phyloP scores from a whole-genome alignment of 2,113 vertebrate genomes.

The Ochotona curzoniae region DNA sequence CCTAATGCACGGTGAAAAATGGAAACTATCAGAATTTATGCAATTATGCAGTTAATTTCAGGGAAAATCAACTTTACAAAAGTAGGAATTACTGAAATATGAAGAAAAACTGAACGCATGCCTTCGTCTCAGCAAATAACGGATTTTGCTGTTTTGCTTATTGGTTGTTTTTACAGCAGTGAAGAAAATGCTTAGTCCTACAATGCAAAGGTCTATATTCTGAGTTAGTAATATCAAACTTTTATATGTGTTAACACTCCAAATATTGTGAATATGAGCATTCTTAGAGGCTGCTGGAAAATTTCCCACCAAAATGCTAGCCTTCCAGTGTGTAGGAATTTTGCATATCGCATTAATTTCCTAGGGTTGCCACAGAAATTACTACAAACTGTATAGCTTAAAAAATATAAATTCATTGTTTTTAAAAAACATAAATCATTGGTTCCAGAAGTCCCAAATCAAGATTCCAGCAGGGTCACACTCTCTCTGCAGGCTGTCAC shows the following conservation, averaged over 20 bases:
- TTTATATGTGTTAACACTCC: conserved; percentile 65
- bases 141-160: background rate
- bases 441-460: background rate
- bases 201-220: conserved; percentile 51
- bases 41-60: background rate
- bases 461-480: background rate
- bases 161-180: background rate
- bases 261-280: conserved; percentile 71
- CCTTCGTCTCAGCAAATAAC: conserved; percentile 69
- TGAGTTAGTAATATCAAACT: conserved; percentile 33
- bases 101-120: background rate
- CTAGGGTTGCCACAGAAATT: background rate
- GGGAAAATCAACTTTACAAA: background rate
- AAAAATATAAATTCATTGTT: background rate
- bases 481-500: background rate
- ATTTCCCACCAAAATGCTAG: conserved; percentile 34
- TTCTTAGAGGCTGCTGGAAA: conserved; percentile 53
- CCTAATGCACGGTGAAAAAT: conserved; percentile 21
- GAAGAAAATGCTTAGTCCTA: background rate
- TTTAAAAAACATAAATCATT: too few species aligned
- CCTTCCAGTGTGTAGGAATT: conserved; percentile 47
- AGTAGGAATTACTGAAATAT: background rate
- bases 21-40: conserved; percentile 3
- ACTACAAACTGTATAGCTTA: background rate
- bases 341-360: background rate